A percentile compares a stretch with the other conserved stretches of the same genome.
These are phyloP conservation scores for Chloroclystis v-ata DNA, from an alignment of 2,888 invertebrate species.

Conservation along the genomic window DNA sequence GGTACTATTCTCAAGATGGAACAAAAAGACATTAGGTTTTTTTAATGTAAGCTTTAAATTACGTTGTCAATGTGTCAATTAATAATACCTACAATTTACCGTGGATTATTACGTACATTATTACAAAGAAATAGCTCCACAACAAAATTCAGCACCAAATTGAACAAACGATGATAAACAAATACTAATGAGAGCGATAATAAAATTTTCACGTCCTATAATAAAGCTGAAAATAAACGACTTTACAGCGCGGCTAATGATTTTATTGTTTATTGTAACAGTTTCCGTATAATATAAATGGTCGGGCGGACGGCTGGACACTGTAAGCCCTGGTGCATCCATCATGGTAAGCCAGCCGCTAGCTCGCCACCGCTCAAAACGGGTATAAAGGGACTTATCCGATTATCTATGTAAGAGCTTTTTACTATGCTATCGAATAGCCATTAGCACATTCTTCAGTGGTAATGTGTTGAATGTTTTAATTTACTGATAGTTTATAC, in stretches of 20 bases:
- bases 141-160: background rate
- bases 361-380: constrained; percentile 55
- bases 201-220: constrained; percentile 17
- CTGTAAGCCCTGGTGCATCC: constrained; percentile 61
- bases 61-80: too few relatives aligned
- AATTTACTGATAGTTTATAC: too few relatives aligned
- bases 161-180: constrained; percentile 4
- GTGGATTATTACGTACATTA: too few relatives aligned
- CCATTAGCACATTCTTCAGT: constrained; percentile 34
- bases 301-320: constrained; percentile 31
- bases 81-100: too few relatives aligned
- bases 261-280: constrained; percentile 26
- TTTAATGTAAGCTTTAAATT: too few relatives aligned
- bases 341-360: constrained; percentile 58
- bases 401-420: constrained; percentile 57
- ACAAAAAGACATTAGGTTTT: too few relatives aligned
- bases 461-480: background rate
- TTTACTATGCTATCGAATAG: constrained; percentile 44
- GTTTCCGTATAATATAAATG: constrained; percentile 20
- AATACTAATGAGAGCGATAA: constrained; percentile 13
- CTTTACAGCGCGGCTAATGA: constrained; percentile 21
- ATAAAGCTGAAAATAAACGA: constrained; percentile 19
- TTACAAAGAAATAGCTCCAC: too few relatives aligned
- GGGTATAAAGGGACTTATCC: constrained; percentile 56
- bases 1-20: too few relatives aligned